Evolutionary conservation across 2,797 vertebrate genomes (phyloP), one percentile per base, ranked within the genome.

Genomic region (Psittacula derbiana): DNA sequence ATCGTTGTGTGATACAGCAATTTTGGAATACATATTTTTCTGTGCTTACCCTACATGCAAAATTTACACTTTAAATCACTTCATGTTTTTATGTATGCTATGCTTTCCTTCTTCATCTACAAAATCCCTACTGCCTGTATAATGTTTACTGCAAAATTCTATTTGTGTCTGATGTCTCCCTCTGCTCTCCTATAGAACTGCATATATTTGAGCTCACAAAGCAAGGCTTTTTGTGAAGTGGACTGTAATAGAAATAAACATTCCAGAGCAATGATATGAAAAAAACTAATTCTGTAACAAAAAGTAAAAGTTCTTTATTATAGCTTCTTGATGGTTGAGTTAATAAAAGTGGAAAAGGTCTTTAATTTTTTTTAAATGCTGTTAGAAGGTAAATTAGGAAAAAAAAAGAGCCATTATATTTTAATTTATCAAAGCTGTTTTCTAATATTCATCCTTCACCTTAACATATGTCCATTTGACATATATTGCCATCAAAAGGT

Each of bases 101-200:
- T n/a, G 38, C 38, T 91, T 96, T 86, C 62, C 53, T 62, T 74
- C 71, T 81, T 62, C 33, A 78, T 83, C 86, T 87, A 66, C 36
- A 88, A 57, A 95, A 79, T 84, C 41, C 62, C 71, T 91, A 31
- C 50, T 73, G 69, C 40, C 64, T 91, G 14, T 43, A 62, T 64
- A 24, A 33, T 80, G 53, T 95, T 97, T 96, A 90, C 3, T 55
- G 58, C 69, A 79, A 83, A 88, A 33, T 84, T 93, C 50, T 73
- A 65, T 93, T 96, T 96, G 64, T 33, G 14, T 66, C 18, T 91
- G 83, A 95, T 76, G 44, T 85, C 86, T 97, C 96, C 86, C 95
- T 94, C 62, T 84, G 58, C 87, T 84, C 86, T 64, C 46, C 67
- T 89, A 69, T 85, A 95, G 94, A 95, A 81, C 73, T 58, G 20